Evolutionary conservation across 2,113 vertebrate species (phyloP).

Genomic region (Cinclus mexicanus): DNA sequence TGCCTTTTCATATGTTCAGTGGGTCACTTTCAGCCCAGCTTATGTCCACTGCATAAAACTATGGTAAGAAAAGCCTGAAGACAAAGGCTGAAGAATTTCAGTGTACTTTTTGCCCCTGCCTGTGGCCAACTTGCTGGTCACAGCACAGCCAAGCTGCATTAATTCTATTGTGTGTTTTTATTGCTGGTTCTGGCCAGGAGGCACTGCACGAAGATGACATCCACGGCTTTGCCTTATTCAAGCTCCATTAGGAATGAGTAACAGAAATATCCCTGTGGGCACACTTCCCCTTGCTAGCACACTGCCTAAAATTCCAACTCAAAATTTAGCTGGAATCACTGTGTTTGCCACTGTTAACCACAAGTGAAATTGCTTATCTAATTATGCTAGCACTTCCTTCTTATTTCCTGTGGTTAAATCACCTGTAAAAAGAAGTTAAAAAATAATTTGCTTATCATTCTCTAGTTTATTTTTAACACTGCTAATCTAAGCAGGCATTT

Average conservation of each 20-base stretch:
- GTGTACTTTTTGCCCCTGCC: background rate
- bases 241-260: conserved; percentile 5
- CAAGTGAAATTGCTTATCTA: background rate
- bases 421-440: background rate
- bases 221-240: background rate
- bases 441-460: background rate
- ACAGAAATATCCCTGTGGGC: background rate
- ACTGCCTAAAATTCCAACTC: background rate
- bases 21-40: background rate
- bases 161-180: background rate
- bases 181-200: background rate
- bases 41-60: background rate
- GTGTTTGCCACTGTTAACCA: background rate
- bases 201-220: background rate
- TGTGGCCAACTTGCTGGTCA: background rate
- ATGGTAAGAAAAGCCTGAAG: background rate
- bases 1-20: background rate
- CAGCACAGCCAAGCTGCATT: background rate
- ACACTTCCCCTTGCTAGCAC: background rate
- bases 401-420: background rate
- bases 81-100: background rate
- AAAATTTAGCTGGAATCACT: background rate
- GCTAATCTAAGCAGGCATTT: background rate
- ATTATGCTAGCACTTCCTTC: background rate
- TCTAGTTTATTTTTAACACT: background rate